Base-by-base conservation (phyloP, 2,888 invertebrate genomes). In the Parasteatoda lunata region DNA sequence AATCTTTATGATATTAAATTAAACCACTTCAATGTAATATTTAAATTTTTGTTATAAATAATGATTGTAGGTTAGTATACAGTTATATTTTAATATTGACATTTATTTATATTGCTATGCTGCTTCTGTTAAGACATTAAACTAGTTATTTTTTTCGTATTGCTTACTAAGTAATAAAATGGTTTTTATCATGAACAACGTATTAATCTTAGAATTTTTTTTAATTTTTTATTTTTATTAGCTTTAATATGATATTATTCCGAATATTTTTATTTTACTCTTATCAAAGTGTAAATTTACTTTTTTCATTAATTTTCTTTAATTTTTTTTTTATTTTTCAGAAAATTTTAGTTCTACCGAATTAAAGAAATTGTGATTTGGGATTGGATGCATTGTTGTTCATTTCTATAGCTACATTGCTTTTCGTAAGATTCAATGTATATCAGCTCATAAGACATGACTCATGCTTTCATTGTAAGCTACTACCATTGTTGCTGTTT, bases 401-500 rank as follows among this genome's bases (percentile, higher is more conserved):
- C 59, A 59, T 59, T 59, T 59, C 59, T 7, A 59, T 59, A 59
- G 59, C 7, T 59, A 59, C 8, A 9, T 59, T 59, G 59, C 59
- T 59, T 59, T n/a, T 59, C 4, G 30, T 30, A 30, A 30, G 30
- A 30, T 30, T 59, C 9, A 59, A 7, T 59, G 59, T 59, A 0
- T n/a, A 59, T 59, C 59, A 59, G 59, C 30, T 30, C 30, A 30
- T 30, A 30, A 30, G 30, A 30, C 30, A 30, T 30, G 30, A 59
- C 75, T 75, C 68, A 69, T 84, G 71, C 66, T 84, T 65, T 72
- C 83, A 84, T 66, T 51, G 77, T 83, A 52, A 65, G 77, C 72
- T 71, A 77, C 45, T 71, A 71, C 66, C 83, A 84, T 77, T 72
- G 83, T 84, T 84, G 83, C 51, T 77, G 71, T 52, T 70, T 77